phyloP scores from a whole-genome alignment of 2,888 invertebrate species.

The Athetis lepigone region DNA sequence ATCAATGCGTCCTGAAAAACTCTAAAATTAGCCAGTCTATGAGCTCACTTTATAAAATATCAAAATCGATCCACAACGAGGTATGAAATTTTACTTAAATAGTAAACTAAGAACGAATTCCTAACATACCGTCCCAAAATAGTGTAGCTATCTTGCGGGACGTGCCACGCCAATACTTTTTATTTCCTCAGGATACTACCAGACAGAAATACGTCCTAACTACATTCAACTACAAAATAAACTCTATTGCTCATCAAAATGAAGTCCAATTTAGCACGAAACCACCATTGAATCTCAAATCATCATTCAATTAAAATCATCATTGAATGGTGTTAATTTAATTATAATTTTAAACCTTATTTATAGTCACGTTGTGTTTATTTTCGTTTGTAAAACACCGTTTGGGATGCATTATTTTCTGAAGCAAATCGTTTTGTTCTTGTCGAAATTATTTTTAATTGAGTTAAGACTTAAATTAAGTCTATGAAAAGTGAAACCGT shows the following conservation, averaged over 20 bases:
- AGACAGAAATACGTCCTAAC: conserved; percentile 55
- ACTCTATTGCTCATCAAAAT: background rate
- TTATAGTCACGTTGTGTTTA: conserved; percentile 18
- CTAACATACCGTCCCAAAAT: conserved; percentile 60
- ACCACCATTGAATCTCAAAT: background rate
- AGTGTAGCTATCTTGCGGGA: conserved; percentile 47
- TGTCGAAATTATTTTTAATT: background rate
- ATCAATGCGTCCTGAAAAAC: background rate
- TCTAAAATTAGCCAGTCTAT: background rate
- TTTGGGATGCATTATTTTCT: conserved; percentile 22
- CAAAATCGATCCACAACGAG: conserved; percentile 36
- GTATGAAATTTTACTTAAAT: conserved; percentile 43
- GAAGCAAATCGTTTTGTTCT: conserved; percentile 27
- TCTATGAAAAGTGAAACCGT: background rate
- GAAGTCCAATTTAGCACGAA: conserved; percentile 16
- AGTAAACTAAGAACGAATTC: conserved; percentile 55
- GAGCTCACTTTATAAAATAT: conserved; percentile 5
- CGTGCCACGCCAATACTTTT: conserved; percentile 47
- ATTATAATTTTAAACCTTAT: conserved; percentile 52
- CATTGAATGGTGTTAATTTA: conserved; percentile 35
- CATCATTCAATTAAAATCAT: too few species aligned
- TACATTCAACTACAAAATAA: conserved; percentile 15
- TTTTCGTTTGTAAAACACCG: conserved; percentile 22
- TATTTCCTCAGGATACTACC: conserved; percentile 43
- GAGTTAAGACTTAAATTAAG: background rate